Evolutionary conservation across 2,888 invertebrate species (phyloP).

Genomic region (Pelosia muscerda): DNA sequence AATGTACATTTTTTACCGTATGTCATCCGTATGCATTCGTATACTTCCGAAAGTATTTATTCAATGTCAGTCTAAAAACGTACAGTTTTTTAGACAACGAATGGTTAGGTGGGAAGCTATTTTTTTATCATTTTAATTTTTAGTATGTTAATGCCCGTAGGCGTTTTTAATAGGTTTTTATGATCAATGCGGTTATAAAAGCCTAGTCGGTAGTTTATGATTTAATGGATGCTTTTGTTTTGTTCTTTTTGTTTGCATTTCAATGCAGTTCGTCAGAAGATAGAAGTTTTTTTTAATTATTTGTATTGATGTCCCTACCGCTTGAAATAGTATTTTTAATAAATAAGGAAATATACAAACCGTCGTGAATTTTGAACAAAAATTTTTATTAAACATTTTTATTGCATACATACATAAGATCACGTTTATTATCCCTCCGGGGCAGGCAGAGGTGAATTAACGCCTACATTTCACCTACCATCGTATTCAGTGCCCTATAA

Average conservation of each 20-base stretch:
- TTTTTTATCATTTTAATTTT: constrained; percentile 18
- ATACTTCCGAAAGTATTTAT: constrained; percentile 27
- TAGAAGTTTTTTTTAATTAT: neutral
- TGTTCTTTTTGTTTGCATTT: neutral
- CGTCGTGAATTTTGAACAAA: neutral
- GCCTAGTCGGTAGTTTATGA: constrained; percentile 30
- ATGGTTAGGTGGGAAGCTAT: constrained; percentile 12
- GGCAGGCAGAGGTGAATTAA: too few species aligned
- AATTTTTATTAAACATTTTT: neutral
- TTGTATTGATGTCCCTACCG: neutral
- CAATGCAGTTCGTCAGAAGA: neutral
- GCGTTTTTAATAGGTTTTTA: neutral
- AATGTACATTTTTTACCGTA: constrained; percentile 28
- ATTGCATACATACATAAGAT: too few species aligned
- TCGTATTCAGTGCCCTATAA: too few species aligned
- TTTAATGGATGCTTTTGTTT: neutral
- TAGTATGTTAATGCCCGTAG: constrained; percentile 1
- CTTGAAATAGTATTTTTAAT: neutral
- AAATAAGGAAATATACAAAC: neutral
- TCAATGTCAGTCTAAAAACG: neutral
- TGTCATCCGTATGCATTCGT: constrained; percentile 35
- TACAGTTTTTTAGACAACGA: constrained; percentile 6
- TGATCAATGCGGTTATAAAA: constrained; percentile 10
- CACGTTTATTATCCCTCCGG: too few species aligned
- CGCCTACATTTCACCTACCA: too few species aligned